These are phyloP conservation scores for Meghimatium bilineatum DNA, from an alignment of 2,888 invertebrate genomes.

Conservation along the genomic window DNA sequence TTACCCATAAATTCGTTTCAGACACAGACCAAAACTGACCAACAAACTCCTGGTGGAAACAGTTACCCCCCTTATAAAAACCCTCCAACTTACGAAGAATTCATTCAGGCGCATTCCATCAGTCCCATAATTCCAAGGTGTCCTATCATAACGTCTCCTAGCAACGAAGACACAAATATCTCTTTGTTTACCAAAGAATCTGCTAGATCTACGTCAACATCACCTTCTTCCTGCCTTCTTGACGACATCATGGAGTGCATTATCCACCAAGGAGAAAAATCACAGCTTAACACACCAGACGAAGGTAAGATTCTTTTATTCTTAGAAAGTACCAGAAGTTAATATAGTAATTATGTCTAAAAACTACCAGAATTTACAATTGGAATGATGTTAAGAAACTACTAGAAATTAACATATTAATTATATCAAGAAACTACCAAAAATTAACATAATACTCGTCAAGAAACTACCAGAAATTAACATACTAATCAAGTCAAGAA, in stretches of 20 bases:
- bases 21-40: too few relatives aligned
- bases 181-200: conserved; percentile 20
- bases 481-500: too few relatives aligned
- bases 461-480: too few relatives aligned
- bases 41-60: not conserved
- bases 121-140: not conserved
- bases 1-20: too few relatives aligned
- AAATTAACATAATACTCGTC: too few relatives aligned
- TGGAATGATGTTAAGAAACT: too few relatives aligned
- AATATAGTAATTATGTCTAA: too few relatives aligned
- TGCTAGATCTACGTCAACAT: conserved; percentile 30
- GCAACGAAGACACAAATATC: not conserved
- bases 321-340: too few relatives aligned
- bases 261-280: conserved; percentile 31
- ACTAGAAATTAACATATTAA: too few relatives aligned
- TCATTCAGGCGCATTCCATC: conserved; percentile 17
- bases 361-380: too few relatives aligned
- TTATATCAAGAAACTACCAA: too few relatives aligned
- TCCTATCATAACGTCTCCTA: not conserved
- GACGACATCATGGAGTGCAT: conserved; percentile 55
- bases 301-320: not conserved
- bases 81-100: conserved; percentile 49
- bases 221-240: conserved; percentile 39
- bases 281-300: not conserved
- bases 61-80: not conserved